A percentile compares a stretch with the other conserved stretches of the same genome.
Evolutionary conservation across 2,113 vertebrate genomes (phyloP).

Genomic region (Eurystomus gularis): DNA sequence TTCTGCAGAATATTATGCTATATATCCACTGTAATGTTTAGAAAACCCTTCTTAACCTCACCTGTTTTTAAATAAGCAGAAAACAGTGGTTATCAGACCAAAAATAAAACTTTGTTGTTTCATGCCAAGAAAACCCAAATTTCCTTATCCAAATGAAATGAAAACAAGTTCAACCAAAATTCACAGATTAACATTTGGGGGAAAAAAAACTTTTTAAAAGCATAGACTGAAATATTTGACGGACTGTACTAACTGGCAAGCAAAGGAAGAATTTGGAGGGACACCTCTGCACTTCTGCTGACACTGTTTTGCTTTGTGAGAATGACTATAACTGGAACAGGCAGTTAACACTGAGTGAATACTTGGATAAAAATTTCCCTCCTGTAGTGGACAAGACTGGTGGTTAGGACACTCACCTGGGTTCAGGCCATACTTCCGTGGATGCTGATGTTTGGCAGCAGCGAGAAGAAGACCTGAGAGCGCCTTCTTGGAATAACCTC

Average conservation of each 20-base stretch:
- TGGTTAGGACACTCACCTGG: neutral
- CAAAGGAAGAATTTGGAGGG: neutral
- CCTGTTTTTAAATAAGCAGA: neutral
- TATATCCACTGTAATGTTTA: neutral
- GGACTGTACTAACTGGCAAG: neutral
- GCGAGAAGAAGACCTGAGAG: neutral
- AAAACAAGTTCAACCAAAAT: neutral
- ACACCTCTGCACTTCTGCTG: neutral
- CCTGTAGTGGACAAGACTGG: rapidly evolving
- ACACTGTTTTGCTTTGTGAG: neutral
- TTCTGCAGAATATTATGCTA: neutral
- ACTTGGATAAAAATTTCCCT: neutral
- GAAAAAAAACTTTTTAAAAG: neutral
- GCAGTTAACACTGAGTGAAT: neutral
- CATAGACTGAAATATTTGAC: neutral
- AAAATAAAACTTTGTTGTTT: neutral
- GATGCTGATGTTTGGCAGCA: neutral
- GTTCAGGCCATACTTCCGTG: neutral
- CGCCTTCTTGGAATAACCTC: neutral
- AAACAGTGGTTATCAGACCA: neutral
- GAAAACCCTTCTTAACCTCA: neutral
- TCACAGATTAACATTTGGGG: neutral
- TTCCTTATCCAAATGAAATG: neutral
- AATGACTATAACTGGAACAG: neutral
- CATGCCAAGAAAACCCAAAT: neutral